Evolutionary conservation across 2,113 vertebrate species (phyloP).

Genomic region (Isichthys henryi): DNA sequence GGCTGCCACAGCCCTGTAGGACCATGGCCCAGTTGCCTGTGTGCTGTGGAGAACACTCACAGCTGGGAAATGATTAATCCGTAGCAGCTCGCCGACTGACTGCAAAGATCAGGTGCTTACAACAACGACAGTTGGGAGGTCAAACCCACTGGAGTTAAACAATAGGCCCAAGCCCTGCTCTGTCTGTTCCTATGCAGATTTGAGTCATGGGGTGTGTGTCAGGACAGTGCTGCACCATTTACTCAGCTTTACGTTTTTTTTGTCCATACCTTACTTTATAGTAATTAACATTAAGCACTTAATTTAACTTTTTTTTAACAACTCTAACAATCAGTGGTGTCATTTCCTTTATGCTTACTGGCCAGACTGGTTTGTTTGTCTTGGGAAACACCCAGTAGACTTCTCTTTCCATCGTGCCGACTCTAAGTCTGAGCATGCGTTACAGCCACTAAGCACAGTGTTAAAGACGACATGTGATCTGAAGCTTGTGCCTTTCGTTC

Average conservation of each 20-base stretch:
- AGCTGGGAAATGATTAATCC: constrained; percentile 68
- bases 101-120: constrained; percentile 56
- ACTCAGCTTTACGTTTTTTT: background rate
- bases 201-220: constrained; percentile 50
- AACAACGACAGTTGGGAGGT: constrained; percentile 54
- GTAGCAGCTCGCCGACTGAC: constrained; percentile 49
- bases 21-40: background rate
- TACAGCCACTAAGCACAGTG: background rate
- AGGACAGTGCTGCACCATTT: background rate
- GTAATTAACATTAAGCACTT: background rate
- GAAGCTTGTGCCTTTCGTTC: background rate
- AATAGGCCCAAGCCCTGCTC: constrained; percentile 44
- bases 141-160: constrained; percentile 52
- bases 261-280: background rate
- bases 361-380: background rate
- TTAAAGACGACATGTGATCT: background rate
- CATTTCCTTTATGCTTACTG: background rate
- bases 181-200: constrained; percentile 43
- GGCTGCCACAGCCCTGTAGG: background rate
- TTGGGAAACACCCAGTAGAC: background rate
- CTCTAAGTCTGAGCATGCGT: background rate
- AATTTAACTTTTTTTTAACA: background rate
- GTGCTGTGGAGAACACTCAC: background rate
- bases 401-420: background rate
- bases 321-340: background rate